Evolutionary conservation across 2,797 vertebrate genomes (phyloP), one percentile per base, ranked within the genome.

Genomic region (Dermochelys coriacea): DNA sequence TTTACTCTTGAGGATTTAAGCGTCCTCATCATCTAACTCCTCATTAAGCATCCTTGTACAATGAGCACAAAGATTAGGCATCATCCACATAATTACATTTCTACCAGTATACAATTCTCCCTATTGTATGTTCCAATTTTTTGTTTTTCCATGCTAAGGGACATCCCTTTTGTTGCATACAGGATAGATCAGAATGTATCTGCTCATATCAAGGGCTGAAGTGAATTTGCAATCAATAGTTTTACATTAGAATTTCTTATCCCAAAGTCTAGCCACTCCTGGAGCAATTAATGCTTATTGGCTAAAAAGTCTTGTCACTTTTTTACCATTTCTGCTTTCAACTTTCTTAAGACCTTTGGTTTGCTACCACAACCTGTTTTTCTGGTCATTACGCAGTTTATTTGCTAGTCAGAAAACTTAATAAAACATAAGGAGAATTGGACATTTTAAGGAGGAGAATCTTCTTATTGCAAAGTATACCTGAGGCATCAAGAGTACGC

Each of bases 371-470:
- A 68, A 87, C 23, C 8, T 82, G 16, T 14, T 92, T 88, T 0
- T 0, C 82, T 59, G 55, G 29, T 59, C 34, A 64, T n/a, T 61
- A 64, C 8, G 5, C 61, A 41, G 80, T 52, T 87, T 81, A 51
- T 89, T 90, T 93, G 37, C 1, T n/a, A 82, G 11, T 90, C 87
- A 3, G 11, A 82, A 89, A 47, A 90, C 93, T 52, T 86, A 16
- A 5, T 85, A 25, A 71, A 91, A 84, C 49, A 19, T 11, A 37
- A 68, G n/a, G 34, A 61, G 15, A 16, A 14, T 18, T 61, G 59
- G 12, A 68, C 18, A 12, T 88, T 94, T 95, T 47, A 79, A 71
- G 61, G 2, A 95, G 84, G 78, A 88, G 91, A 90, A 86, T 1
- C 5, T 41, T 41, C 51, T 87, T 29, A 80, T 54, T 86, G n/a